phyloP scores from a whole-genome alignment of 2,113 vertebrate species.

The Ictalurus punctatus region DNA sequence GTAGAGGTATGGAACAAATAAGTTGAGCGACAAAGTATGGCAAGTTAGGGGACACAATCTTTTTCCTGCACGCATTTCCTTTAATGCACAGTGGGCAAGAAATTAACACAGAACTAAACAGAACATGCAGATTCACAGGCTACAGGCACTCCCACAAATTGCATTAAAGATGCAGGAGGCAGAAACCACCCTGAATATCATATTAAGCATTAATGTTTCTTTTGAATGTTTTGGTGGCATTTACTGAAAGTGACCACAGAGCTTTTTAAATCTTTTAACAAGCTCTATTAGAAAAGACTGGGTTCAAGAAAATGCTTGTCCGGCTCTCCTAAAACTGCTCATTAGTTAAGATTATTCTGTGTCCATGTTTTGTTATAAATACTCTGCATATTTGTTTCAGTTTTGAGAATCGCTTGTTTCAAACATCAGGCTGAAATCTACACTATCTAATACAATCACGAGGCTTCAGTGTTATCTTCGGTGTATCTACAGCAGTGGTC shows the following conservation, averaged over 20 bases:
- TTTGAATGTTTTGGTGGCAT: background rate
- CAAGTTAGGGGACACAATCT: background rate
- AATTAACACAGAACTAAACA: slow-evolving; percentile 23
- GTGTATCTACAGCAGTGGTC: background rate
- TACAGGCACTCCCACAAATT: background rate
- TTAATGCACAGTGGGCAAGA: slow-evolving; percentile 15
- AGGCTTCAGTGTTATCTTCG: background rate
- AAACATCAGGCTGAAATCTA: background rate
- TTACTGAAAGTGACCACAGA: background rate
- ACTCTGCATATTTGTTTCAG: background rate
- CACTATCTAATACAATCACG: slow-evolving; percentile 3
- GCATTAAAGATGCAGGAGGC: background rate
- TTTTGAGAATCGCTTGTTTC: background rate
- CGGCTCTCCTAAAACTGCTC: background rate
- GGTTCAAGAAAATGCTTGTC: background rate
- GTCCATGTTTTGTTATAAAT: background rate
- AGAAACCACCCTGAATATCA: background rate
- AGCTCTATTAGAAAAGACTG: background rate
- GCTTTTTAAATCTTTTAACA: background rate
- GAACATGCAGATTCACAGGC: slow-evolving; percentile 12
- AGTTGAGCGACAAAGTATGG: background rate
- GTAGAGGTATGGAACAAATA: background rate
- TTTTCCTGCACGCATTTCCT: slow-evolving; percentile 17
- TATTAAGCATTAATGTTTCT: background rate
- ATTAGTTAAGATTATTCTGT: background rate